Conservation (phyloP, 2,797 vertebrate species). For the Cossypha heuglini region DNA sequence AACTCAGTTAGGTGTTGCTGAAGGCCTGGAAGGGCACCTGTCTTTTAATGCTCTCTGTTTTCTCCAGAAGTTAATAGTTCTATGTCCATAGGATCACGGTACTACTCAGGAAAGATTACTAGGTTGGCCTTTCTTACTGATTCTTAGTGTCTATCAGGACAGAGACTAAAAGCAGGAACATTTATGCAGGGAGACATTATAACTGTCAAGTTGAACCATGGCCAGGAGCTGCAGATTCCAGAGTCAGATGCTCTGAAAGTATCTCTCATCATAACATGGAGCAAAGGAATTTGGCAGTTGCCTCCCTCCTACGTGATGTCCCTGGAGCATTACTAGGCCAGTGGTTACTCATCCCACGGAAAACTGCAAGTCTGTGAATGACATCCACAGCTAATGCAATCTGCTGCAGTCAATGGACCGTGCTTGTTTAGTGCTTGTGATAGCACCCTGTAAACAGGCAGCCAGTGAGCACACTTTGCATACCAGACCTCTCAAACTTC, state of each 20-base stretch:
- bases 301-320: not conserved
- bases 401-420: not conserved
- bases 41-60: not conserved
- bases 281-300: not conserved
- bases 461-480: not conserved
- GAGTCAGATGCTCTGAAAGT: not conserved
- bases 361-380: not conserved
- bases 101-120: not conserved
- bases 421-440: not conserved
- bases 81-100: not conserved
- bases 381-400: not conserved
- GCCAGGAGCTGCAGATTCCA: not conserved
- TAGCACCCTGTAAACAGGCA: not conserved
- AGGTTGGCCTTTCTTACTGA: not conserved
- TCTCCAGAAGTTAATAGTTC: not conserved
- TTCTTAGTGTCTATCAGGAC: not conserved
- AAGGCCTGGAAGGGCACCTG: not conserved
- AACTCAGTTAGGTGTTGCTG: not conserved
- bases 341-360: not conserved
- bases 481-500: not conserved
- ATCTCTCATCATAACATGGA: not conserved
- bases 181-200: not conserved
- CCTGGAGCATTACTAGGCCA: not conserved
- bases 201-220: not conserved
- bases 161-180: not conserved